These are phyloP conservation scores for Cuniculus paca DNA, from an alignment of 2,797 vertebrate species.

Conservation along the genomic window DNA sequence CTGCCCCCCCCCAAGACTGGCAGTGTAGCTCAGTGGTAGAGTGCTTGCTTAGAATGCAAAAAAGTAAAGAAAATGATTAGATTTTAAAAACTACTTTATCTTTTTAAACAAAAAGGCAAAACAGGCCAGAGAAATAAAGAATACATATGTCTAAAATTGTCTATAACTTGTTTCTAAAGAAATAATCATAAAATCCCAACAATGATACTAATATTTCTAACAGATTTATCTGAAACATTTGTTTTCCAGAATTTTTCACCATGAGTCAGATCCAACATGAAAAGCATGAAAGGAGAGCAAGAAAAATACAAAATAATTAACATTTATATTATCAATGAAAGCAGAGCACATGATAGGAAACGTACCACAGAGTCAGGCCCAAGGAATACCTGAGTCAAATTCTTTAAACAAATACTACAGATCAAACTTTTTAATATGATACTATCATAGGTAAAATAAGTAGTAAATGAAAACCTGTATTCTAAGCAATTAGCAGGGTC, in stretches of 20 bases:
- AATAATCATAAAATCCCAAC: conserved; percentile 62
- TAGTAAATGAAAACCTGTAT: not conserved
- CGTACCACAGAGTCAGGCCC: not conserved
- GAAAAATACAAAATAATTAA: conserved; percentile 53
- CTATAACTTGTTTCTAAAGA: conserved; percentile 39
- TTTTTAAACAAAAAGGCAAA: conserved; percentile 29
- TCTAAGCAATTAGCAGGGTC: not conserved
- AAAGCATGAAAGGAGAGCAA: conserved; percentile 48
- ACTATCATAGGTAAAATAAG: not conserved
- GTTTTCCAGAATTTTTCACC: conserved; percentile 53
- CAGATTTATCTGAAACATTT: conserved; percentile 49
- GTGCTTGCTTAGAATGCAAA: not conserved
- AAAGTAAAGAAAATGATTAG: not conserved
- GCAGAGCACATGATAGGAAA: conserved; percentile 7
- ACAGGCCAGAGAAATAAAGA: not conserved
- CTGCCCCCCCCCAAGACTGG: not conserved
- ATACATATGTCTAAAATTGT: not conserved
- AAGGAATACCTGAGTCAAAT: not conserved
- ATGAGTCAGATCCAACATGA: conserved; percentile 33
- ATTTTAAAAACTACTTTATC: conserved; percentile 4
- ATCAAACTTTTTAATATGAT: conserved; percentile 20
- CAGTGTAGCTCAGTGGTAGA: not conserved
- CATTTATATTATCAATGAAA: not conserved
- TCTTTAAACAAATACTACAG: conserved; percentile 15
- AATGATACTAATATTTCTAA: conserved; percentile 49